These are phyloP conservation scores for Mactra quadrangularis DNA, from an alignment of 1,140 invertebrate species.

Conservation along the genomic window DNA sequence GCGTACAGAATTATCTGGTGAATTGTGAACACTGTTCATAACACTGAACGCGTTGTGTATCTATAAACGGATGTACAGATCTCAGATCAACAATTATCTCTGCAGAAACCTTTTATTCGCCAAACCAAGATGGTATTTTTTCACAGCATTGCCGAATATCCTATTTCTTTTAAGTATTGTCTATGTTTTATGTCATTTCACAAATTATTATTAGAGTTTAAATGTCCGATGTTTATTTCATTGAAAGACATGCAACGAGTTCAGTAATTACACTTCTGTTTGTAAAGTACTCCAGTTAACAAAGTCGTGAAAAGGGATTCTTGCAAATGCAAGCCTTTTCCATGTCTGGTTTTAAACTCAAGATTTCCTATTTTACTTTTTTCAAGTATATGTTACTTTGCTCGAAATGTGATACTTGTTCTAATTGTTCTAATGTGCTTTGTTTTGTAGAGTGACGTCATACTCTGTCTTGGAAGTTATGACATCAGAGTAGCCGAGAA, in stretches of 20 bases:
- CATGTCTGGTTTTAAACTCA: neutral
- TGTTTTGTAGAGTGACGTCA: constrained; percentile 73
- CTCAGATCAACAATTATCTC: too few species aligned
- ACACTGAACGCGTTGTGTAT: neutral
- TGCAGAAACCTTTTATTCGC: too few species aligned
- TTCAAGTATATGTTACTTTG: neutral
- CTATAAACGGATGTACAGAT: too few species aligned
- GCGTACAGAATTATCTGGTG: neutral
- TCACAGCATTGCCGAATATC: too few species aligned
- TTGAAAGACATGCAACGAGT: too few species aligned
- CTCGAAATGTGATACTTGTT: neutral
- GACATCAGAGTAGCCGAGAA: constrained; percentile 72
- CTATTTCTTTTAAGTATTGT: too few species aligned
- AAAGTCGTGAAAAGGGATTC: too few species aligned
- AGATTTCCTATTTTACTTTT: neutral
- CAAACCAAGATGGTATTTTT: too few species aligned
- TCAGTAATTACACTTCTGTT: neutral
- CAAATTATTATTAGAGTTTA: too few species aligned
- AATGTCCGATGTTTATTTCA: too few species aligned
- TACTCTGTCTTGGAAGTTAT: constrained; percentile 74
- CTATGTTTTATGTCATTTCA: too few species aligned
- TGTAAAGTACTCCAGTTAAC: neutral
- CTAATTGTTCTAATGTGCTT: neutral
- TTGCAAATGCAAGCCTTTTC: neutral
- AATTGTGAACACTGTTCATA: neutral